Evolutionary conservation across 2,888 invertebrate genomes (phyloP).

Genomic region (Pilophorus perplexus): DNA sequence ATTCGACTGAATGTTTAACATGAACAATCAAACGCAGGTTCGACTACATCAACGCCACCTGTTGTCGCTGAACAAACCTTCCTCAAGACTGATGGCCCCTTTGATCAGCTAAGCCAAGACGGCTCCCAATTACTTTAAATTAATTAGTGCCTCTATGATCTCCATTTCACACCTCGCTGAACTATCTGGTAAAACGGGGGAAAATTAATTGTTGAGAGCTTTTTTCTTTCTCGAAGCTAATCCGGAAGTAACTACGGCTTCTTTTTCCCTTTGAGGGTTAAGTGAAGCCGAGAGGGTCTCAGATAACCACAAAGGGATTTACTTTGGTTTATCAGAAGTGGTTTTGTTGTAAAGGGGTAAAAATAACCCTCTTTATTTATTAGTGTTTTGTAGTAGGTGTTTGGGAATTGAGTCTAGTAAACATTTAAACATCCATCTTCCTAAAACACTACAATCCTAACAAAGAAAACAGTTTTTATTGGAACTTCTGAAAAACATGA

Average conservation of each 20-base stretch:
- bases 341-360: no score
- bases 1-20: conserved; percentile 31
- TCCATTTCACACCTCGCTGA: conserved; percentile 37
- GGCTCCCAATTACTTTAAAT: conserved; percentile 30
- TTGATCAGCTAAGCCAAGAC: conserved; percentile 16
- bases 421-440: no score
- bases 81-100: conserved; percentile 34
- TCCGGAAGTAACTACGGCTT: background rate
- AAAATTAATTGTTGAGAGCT: conserved; percentile 17
- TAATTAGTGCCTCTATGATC: conserved; percentile 39
- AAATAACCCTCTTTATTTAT: no score
- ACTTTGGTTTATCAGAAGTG: background rate
- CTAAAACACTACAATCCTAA: no score
- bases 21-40: conserved; percentile 36
- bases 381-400: no score
- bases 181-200: background rate
- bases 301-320: background rate
- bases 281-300: background rate
- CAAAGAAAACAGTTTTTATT: no score
- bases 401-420: no score
- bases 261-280: background rate
- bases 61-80: conserved; percentile 38
- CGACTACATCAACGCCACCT: conserved; percentile 35
- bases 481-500: no score
- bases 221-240: background rate